phyloP scores from a whole-genome alignment of 2,113 vertebrate species.

The Psammodynastes pulverulentus region DNA sequence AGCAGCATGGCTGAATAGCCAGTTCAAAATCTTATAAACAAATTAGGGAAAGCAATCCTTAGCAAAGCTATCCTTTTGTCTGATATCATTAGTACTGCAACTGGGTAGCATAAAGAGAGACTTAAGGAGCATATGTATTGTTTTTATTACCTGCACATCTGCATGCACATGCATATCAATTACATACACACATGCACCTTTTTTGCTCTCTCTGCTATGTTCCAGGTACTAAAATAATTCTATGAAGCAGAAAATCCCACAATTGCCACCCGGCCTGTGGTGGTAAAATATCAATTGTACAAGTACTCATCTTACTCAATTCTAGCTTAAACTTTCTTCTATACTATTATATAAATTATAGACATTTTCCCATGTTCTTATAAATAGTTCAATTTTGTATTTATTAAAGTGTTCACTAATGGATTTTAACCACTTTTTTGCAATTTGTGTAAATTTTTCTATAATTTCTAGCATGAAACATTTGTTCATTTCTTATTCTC shows the following conservation, averaged over 20 bases:
- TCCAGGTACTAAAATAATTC: not conserved
- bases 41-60: not conserved
- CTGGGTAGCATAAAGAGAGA: not conserved
- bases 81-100: not conserved
- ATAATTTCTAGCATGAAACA: not conserved
- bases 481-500: not conserved
- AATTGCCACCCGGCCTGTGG: not conserved
- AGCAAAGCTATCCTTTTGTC: not conserved
- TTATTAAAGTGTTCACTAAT: not conserved
- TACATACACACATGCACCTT: not conserved
- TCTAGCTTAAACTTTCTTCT: not conserved
- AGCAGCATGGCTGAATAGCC: not conserved
- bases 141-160: not conserved
- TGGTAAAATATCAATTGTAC: not conserved
- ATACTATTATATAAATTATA: not conserved
- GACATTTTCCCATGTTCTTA: not conserved
- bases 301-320: not conserved
- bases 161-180: not conserved
- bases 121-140: not conserved
- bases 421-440: not conserved
- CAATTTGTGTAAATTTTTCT: not conserved
- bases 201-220: not conserved
- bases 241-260: not conserved
- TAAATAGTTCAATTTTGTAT: not conserved
- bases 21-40: conserved; percentile 20